Evolutionary conservation across 1,140 invertebrate genomes (phyloP).

Genomic region (Oryctes rhinoceros): DNA sequence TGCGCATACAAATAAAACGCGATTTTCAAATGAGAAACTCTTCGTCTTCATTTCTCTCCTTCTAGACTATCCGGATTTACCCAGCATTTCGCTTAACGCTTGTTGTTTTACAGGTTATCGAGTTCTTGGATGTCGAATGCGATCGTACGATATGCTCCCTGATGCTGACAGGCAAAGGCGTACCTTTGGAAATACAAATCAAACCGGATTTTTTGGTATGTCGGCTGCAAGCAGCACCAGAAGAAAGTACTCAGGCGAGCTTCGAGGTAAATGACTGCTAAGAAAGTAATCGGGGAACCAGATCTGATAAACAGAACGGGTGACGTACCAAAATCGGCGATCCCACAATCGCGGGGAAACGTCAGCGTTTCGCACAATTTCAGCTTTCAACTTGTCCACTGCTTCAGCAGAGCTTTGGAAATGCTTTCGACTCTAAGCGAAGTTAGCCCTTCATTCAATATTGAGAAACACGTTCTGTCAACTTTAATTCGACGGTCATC

Average conservation of each 20-base stretch:
- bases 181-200: background rate
- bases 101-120: background rate
- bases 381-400: too few relatives aligned
- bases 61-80: background rate
- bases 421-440: too few relatives aligned
- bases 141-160: background rate
- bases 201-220: slow-evolving; percentile 5
- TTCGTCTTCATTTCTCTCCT: background rate
- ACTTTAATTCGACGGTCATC: too few relatives aligned
- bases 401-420: too few relatives aligned
- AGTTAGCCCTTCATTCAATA: too few relatives aligned
- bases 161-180: background rate
- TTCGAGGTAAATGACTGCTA: too few relatives aligned
- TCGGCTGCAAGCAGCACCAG: background rate
- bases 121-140: background rate
- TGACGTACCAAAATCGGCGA: too few relatives aligned
- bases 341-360: too few relatives aligned
- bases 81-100: background rate
- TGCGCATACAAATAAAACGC: background rate
- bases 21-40: background rate
- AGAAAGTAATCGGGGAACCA: too few relatives aligned
- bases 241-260: background rate
- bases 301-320: too few relatives aligned
- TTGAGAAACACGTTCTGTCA: too few relatives aligned
- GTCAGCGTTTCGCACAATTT: too few relatives aligned